A percentile compares a stretch with the other conserved stretches of the same genome.
Conservation (phyloP, 2,888 invertebrate species). For the Scaptomyza polygonia region DNA sequence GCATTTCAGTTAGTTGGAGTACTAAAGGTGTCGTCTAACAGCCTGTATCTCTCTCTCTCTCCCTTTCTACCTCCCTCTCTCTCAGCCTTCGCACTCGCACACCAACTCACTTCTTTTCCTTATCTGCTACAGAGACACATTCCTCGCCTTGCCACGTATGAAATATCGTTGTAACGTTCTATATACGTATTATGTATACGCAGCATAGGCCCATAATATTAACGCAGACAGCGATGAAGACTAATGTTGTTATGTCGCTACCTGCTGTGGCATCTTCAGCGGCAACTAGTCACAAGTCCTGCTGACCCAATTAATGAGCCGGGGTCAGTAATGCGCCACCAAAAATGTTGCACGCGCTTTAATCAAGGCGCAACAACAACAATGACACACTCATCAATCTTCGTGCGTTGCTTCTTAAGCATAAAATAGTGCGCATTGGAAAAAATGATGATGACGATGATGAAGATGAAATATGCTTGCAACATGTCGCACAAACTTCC, state of each 20-base stretch:
- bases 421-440: constrained; percentile 26
- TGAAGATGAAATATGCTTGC: constrained; percentile 60
- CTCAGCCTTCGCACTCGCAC: not conserved
- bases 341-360: constrained; percentile 51
- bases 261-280: constrained; percentile 14
- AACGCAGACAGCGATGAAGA: constrained; percentile 66
- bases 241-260: constrained; percentile 69
- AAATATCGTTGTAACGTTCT: constrained; percentile 57
- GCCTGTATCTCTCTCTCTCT: constrained; percentile 15
- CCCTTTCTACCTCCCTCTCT: not conserved
- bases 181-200: constrained; percentile 74
- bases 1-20: constrained; percentile 48
- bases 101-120: too few relatives aligned
- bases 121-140: constrained; percentile 1
- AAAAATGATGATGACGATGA: too few relatives aligned
- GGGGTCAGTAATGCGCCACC: constrained; percentile 21
- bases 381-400: constrained; percentile 13
- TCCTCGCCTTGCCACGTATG: constrained; percentile 33
- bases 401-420: constrained; percentile 15
- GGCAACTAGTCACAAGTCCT: constrained; percentile 24
- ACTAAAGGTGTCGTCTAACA: constrained; percentile 43
- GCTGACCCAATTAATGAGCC: too few relatives aligned
- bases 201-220: constrained; percentile 39
- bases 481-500: constrained; percentile 36
- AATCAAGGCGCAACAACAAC: constrained; percentile 26